A percentile compares a stretch with the other conserved stretches of the same genome.
Conservation (phyloP, 2,888 invertebrate species). For the Acanthosoma haemorrhoidale region DNA sequence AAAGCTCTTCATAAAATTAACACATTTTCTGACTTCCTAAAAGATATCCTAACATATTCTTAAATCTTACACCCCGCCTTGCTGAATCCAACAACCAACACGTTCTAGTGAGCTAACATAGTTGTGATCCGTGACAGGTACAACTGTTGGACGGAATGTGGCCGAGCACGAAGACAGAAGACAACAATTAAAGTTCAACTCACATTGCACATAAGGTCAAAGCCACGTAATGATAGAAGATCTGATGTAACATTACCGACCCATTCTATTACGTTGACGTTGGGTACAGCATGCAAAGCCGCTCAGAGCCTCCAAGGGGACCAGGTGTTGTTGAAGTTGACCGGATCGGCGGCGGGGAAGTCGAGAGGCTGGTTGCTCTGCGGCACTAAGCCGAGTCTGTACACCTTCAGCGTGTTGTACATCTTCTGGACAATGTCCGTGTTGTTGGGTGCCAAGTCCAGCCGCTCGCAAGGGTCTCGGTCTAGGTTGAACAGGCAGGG, state of each 20-base stretch:
- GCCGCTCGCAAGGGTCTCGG: slow-evolving; percentile 72
- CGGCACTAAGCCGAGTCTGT: slow-evolving; percentile 53
- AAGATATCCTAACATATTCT: no score
- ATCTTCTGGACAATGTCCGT: slow-evolving; percentile 52
- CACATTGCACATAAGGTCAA: no score
- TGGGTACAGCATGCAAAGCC: background rate
- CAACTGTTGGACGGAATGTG: background rate
- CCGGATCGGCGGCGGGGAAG: slow-evolving; percentile 59
- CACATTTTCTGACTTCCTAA: no score
- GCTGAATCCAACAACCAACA: no score
- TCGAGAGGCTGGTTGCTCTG: slow-evolving; percentile 53
- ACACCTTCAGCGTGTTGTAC: slow-evolving; percentile 51
- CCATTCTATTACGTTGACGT: no score
- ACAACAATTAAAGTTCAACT: no score
- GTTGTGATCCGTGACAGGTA: background rate
- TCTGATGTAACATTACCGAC: no score
- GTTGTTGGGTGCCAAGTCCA: slow-evolving; percentile 53
- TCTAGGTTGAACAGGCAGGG: slow-evolving; percentile 67
- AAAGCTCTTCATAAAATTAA: no score
- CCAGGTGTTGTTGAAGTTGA: slow-evolving; percentile 66
- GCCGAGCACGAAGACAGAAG: background rate
- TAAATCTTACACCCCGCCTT: no score
- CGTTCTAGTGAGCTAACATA: no score
- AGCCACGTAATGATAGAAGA: no score
- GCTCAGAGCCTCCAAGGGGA: slow-evolving; percentile 53